A percentile compares a stretch with the other conserved stretches of the same genome.
phyloP scores from a whole-genome alignment of 2,797 vertebrate species.

The Poecilia gillii region DNA sequence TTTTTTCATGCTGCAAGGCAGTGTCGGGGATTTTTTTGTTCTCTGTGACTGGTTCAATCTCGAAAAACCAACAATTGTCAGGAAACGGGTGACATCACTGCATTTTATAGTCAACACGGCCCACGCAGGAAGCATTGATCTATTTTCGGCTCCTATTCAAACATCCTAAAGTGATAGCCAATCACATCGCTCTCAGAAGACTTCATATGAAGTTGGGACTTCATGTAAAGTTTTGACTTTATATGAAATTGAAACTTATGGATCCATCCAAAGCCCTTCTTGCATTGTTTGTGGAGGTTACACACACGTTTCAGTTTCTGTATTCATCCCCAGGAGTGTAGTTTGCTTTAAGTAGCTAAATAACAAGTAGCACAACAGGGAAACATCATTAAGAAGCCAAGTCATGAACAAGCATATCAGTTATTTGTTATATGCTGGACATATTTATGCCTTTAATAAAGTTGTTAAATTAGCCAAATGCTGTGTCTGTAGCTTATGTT shows the following conservation, averaged over 20 bases:
- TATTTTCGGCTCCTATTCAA: conserved; percentile 70
- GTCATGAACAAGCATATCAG: not conserved
- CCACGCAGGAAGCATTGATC: conserved; percentile 67
- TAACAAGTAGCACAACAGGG: conserved; percentile 2
- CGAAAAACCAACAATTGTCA: conserved; percentile 57
- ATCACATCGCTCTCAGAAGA: not conserved
- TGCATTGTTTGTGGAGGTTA: not conserved
- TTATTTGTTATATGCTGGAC: not conserved
- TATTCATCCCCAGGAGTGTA: not conserved
- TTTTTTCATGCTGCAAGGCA: not conserved
- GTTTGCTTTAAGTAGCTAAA: not conserved
- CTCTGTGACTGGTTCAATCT: conserved; percentile 38
- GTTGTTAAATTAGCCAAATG: not conserved
- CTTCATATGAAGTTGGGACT: not conserved
- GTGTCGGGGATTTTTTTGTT: conserved; percentile 46
- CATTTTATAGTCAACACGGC: conserved; percentile 63
- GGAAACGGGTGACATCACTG: conserved; percentile 78
- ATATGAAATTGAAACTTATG: not conserved
- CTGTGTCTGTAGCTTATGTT: not conserved
- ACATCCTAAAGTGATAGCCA: conserved; percentile 32
- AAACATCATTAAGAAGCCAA: not conserved
- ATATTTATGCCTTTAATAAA: not conserved
- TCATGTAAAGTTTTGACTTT: too few relatives aligned
- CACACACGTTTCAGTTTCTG: not conserved
- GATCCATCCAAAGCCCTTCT: not conserved